Percentiles rank a stretch among this genome's conserved stretches.
Conservation (phyloP, 2,797 vertebrate species). For the Erpetoichthys calabaricus region DNA sequence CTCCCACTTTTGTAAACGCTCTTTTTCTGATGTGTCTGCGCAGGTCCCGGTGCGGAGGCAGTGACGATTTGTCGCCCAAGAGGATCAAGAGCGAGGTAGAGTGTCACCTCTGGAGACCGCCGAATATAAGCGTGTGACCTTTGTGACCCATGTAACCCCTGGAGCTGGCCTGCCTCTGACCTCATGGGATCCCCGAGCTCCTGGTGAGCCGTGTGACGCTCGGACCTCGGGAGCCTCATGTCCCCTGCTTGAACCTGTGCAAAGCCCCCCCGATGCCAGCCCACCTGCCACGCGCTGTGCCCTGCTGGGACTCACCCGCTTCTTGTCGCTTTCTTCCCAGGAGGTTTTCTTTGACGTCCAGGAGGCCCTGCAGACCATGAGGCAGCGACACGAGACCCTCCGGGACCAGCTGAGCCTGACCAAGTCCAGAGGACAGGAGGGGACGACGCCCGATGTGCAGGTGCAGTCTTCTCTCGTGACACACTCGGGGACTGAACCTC, state of each 20-base stretch:
- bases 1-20: background rate
- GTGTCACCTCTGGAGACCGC: no score
- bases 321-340: constrained; percentile 29
- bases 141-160: no score
- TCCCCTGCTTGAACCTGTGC: no score
- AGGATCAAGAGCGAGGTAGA: constrained; percentile 90
- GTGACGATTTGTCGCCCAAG: constrained; percentile 88
- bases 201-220: no score
- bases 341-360: constrained; percentile 91
- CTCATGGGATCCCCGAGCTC: no score
- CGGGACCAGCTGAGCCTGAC: constrained; percentile 72
- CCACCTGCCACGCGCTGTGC: no score
- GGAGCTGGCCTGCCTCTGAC: no score
- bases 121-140: no score
- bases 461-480: constrained; percentile 31
- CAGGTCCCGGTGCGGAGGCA: constrained; percentile 86
- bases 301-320: no score
- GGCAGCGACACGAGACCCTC: constrained; percentile 73
- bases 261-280: no score
- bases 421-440: constrained; percentile 82
- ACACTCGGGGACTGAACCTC: no score
- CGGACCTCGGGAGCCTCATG: no score
- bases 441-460: constrained; percentile 68
- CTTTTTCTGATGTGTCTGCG: background rate
- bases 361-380: constrained; percentile 77